These are phyloP conservation scores for Mylabris phalerata DNA, from an alignment of 1,140 invertebrate genomes.

Conservation along the genomic window DNA sequence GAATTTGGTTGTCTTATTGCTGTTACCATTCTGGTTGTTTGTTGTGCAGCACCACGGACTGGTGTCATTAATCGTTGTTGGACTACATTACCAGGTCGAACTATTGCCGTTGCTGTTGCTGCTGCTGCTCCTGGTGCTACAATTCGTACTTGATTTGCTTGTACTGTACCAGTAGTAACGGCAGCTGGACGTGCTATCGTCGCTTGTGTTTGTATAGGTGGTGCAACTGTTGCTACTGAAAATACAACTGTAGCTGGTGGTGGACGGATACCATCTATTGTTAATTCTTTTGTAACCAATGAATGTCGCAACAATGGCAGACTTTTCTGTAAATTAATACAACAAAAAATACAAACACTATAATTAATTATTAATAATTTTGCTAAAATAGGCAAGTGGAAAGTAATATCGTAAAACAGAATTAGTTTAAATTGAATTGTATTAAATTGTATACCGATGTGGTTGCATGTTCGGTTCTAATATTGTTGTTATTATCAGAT, in stretches of 20 bases:
- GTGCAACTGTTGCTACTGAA: conserved; percentile 44
- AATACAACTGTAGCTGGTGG: conserved; percentile 64
- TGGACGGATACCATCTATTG: conserved; percentile 92
- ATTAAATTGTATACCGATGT: too few relatives aligned
- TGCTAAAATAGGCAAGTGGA: too few relatives aligned
- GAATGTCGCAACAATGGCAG: conserved; percentile 87
- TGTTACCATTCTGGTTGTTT: conserved; percentile 37
- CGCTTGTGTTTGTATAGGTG: conserved; percentile 43
- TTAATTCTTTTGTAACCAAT: conserved; percentile 80
- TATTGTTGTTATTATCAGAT: too few relatives aligned
- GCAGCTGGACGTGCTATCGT: conserved; percentile 17
- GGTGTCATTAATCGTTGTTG: conserved; percentile 46
- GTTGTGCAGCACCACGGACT: conserved; percentile 28
- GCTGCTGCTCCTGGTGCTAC: conserved; percentile 48
- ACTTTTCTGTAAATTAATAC: conserved; percentile 71
- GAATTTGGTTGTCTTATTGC: conserved; percentile 39
- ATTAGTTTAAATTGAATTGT: too few relatives aligned
- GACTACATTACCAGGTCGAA: conserved; percentile 46
- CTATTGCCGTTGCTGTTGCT: conserved; percentile 37
- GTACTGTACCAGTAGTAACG: conserved; percentile 18
- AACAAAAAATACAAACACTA: neutral
- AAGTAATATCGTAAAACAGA: too few relatives aligned
- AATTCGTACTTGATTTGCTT: conserved; percentile 47
- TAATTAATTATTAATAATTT: neutral
- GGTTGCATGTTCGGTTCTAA: too few relatives aligned